Conservation (phyloP, 2,888 invertebrate species). For the Branchinecta sandiegonensis region DNA sequence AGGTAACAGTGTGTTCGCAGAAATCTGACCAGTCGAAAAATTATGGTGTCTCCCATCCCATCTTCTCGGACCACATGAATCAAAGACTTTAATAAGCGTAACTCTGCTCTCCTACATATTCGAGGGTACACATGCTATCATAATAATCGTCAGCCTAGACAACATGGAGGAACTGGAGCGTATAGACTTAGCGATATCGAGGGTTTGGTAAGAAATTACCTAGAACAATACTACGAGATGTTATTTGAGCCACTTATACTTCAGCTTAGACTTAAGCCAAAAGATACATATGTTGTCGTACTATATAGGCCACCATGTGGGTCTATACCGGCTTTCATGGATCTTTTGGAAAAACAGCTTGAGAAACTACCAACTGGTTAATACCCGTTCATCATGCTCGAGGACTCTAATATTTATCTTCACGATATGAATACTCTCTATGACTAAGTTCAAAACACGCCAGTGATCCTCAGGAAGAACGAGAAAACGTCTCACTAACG, state of each 20-base stretch:
- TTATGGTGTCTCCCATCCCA: too few relatives aligned
- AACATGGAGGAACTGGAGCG: background rate
- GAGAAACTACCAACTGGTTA: background rate
- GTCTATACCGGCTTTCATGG: conserved; percentile 1
- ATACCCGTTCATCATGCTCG: background rate
- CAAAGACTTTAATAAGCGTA: background rate
- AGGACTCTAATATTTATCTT: background rate
- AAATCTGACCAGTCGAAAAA: too few relatives aligned
- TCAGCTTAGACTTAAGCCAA: conserved; percentile 2
- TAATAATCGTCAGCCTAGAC: background rate
- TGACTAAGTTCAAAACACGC: too few relatives aligned
- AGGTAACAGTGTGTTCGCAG: too few relatives aligned
- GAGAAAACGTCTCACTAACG: too few relatives aligned
- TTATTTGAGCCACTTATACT: conserved; percentile 11
- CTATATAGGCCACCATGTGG: too few relatives aligned
- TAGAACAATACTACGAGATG: background rate
- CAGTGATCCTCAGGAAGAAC: too few relatives aligned
- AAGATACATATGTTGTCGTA: too few relatives aligned
- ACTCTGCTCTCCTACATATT: conserved; percentile 1
- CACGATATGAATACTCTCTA: background rate
- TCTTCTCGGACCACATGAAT: too few relatives aligned
- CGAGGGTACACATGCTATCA: background rate
- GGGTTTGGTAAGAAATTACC: background rate
- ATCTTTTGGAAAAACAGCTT: background rate
- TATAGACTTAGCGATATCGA: background rate